These are phyloP conservation scores for Pionites leucogaster DNA, from an alignment of 2,113 vertebrate genomes.

Conservation along the genomic window DNA sequence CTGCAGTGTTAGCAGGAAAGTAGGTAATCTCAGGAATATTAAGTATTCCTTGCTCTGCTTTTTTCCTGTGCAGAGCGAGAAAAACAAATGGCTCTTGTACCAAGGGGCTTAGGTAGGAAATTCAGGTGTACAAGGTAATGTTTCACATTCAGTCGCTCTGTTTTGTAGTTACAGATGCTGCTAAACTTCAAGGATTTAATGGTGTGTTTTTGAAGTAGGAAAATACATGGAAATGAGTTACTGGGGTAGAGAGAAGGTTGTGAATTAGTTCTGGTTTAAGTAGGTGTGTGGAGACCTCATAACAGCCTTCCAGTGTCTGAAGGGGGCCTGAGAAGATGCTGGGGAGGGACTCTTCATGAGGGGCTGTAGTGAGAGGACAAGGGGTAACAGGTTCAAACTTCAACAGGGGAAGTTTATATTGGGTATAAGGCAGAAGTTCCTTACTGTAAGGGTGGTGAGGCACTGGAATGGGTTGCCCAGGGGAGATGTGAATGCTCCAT, in stretches of 20 bases:
- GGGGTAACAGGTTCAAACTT: rapidly evolving
- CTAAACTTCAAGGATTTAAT: background rate
- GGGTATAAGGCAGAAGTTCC: rapidly evolving
- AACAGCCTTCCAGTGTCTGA: background rate
- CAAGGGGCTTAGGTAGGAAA: background rate
- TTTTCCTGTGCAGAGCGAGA: background rate
- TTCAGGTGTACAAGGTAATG: background rate
- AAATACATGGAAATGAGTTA: background rate
- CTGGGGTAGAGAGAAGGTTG: background rate
- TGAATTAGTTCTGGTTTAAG: background rate
- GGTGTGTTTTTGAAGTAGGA: background rate
- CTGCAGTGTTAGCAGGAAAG: conserved; percentile 38
- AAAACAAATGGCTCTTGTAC: background rate
- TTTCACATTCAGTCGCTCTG: background rate
- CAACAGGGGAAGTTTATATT: background rate
- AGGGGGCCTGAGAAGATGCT: background rate
- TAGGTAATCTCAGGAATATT: conserved; percentile 33
- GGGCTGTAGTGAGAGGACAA: background rate
- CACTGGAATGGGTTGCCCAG: background rate
- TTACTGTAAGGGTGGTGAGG: background rate
- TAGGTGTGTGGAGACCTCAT: background rate
- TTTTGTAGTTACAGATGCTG: background rate
- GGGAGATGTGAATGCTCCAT: background rate
- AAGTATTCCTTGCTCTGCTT: background rate
- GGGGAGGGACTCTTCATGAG: background rate